A percentile compares a stretch with the other conserved stretches of the same genome.
Evolutionary conservation across 53 echinoderm and acorn worm genomes (phyloP).

Genomic region (Temnopleurus reevesii): DNA sequence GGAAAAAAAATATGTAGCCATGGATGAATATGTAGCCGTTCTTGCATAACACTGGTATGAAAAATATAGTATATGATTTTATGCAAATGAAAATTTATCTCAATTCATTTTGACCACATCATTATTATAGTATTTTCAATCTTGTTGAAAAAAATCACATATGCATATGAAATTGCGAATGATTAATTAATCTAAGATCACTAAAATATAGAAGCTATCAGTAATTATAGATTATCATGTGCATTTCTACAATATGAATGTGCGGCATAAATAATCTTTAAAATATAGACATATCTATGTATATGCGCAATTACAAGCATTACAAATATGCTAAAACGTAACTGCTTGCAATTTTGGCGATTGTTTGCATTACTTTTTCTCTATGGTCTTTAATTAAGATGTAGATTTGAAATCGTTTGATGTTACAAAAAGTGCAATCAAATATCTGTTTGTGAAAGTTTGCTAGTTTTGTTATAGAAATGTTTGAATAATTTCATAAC

Average conservation of each 20-base stretch:
- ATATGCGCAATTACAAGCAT: neutral
- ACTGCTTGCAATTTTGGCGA: neutral
- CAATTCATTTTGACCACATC: too few relatives aligned
- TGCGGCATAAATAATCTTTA: neutral
- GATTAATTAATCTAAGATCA: too few relatives aligned
- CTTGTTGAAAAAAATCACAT: too few relatives aligned
- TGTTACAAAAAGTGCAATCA: constrained; percentile 22
- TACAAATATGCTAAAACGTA: neutral
- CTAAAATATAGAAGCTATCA: too few relatives aligned
- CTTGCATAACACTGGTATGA: neutral
- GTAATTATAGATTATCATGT: neutral
- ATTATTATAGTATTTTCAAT: too few relatives aligned
- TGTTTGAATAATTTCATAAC: constrained; percentile 9
- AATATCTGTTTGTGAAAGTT: neutral
- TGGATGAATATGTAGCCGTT: neutral
- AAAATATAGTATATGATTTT: neutral
- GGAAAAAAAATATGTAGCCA: neutral
- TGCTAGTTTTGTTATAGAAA: neutral
- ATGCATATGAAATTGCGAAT: too few relatives aligned
- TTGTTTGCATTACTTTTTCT: neutral
- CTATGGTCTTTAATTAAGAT: neutral
- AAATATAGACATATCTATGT: neutral
- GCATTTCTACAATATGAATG: neutral
- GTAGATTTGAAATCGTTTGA: neutral
- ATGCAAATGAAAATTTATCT: too few relatives aligned